Evolutionary conservation across 2,888 invertebrate species (phyloP), one percentile per base, ranked within the genome.

Genomic region (Chymomyza procnemis): DNA sequence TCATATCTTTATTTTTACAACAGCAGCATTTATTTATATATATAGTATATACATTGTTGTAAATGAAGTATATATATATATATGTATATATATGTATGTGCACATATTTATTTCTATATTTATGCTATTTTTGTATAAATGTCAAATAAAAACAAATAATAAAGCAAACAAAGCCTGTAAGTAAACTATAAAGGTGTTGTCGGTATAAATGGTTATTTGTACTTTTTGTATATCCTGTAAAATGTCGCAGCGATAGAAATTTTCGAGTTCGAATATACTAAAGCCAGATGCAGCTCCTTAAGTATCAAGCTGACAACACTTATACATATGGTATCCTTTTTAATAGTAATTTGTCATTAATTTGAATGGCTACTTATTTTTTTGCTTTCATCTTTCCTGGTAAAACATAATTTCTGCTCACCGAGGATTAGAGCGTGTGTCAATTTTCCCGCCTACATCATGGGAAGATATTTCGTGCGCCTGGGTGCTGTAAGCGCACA

Each of bases 371-470:
- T 41, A 34, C 3, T 2, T 34, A 34, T 34, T 41, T 41, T 41
- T 41, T 41, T 41, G 9, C 34, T 9, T 12, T 41, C 12, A 12
- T 41, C 34, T 14, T 12, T 41, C 12, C 12, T 12, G 2, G 34
- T 3, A 41, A 41, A 41, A 12, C 34, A 41, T 41, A 41, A 41
- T 12, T 41, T 41, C 34, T 41, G 12, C 6, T 41, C 19, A 9
- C 54, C 22, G 34, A 18, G 54, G 65, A 69, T 73, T 69, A 67
- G 57, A 68, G 77, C 71, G 66, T 68, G 71, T 68, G 77, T 71
- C 76, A 71, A 71, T 71, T 68, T 46, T 58, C 64, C 47, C 54
- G 22, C 58, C 26, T 52, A 52, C 18, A 47, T 0, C 52, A 16
- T 18, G 18, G n/a, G 52, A 52, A 47, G 14, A 47, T 47, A n/a